phyloP scores from a whole-genome alignment of 2,888 invertebrate species.

The Drosophila kambysellisi region DNA sequence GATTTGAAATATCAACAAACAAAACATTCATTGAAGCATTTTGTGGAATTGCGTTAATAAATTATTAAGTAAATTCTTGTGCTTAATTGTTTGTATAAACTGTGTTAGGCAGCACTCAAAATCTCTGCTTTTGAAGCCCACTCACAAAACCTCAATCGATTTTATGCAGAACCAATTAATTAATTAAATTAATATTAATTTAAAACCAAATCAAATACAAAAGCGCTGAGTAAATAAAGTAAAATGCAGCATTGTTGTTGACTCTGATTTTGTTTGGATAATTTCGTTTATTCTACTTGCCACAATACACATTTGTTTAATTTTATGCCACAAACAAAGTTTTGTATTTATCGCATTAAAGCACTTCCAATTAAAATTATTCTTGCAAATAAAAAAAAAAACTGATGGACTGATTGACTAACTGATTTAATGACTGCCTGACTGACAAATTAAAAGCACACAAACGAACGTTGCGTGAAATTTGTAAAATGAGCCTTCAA shows the following conservation, averaged over 20 bases:
- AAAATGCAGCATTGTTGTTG: conserved; percentile 35
- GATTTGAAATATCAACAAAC: background rate
- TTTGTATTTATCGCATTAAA: conserved; percentile 60
- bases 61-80: conserved; percentile 45
- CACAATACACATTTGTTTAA: conserved; percentile 63
- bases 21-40: conserved; percentile 3
- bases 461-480: conserved; percentile 41
- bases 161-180: conserved; percentile 68
- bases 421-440: conserved; percentile 10
- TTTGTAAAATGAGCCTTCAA: conserved; percentile 39
- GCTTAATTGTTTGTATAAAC: conserved; percentile 33
- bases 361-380: conserved; percentile 50
- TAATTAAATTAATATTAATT: conserved; percentile 76
- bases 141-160: conserved; percentile 21
- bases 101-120: conserved; percentile 18
- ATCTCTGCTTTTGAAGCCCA: background rate
- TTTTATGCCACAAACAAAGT: conserved; percentile 46
- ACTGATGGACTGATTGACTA: conserved; percentile 48
- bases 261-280: conserved; percentile 38
- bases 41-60: conserved; percentile 31
- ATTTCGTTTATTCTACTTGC: conserved; percentile 17
- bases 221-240: conserved; percentile 47
- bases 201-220: conserved; percentile 13
- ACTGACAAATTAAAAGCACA: conserved; percentile 30
- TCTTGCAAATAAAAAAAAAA: conserved; percentile 27